Percentiles rank a stretch among this genome's conserved stretches.
Conservation (phyloP, 2,113 vertebrate species). For the Ophiodon elongatus region DNA sequence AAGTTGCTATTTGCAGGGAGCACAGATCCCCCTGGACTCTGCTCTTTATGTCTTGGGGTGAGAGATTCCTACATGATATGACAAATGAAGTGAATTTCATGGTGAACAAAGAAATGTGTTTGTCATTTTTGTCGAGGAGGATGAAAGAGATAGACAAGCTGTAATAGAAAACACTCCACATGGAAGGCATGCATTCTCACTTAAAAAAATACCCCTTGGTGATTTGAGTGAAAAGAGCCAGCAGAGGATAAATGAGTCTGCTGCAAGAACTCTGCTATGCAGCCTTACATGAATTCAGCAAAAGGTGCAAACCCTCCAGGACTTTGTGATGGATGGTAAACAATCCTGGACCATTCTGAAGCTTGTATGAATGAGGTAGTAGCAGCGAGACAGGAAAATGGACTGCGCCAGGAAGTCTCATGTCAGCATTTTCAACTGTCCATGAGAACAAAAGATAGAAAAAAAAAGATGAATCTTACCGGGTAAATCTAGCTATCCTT, state of each 20-base stretch:
- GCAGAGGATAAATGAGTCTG: conserved; percentile 59
- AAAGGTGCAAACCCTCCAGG: conserved; percentile 60
- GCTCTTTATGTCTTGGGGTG: conserved; percentile 54
- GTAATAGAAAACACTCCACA: conserved; percentile 71
- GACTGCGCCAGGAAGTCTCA: conserved; percentile 69
- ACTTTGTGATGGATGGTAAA: conserved; percentile 73
- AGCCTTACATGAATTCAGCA: conserved; percentile 51
- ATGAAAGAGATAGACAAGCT: conserved; percentile 68
- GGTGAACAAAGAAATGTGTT: conserved; percentile 71
- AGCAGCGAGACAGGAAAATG: conserved; percentile 65
- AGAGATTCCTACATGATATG: conserved; percentile 62
- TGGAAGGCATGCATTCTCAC: conserved; percentile 40
- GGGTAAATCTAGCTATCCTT: conserved; percentile 43
- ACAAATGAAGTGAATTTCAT: conserved; percentile 69
- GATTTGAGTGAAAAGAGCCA: conserved; percentile 58
- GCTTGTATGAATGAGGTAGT: conserved; percentile 72
- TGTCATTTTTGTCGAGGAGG: conserved; percentile 71
- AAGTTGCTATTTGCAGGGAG: conserved; percentile 34
- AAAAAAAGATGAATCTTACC: conserved; percentile 27
- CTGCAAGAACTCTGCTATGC: conserved; percentile 49
- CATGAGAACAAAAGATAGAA: conserved; percentile 44
- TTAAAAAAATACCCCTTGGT: conserved; percentile 53
- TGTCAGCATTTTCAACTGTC: conserved; percentile 70
- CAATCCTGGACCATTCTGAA: conserved; percentile 49
- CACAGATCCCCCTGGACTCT: conserved; percentile 26